Percentiles rank a stretch among this genome's conserved stretches.
Evolutionary conservation across 1,140 invertebrate species (phyloP).

Genomic region (Asobara japonica): DNA sequence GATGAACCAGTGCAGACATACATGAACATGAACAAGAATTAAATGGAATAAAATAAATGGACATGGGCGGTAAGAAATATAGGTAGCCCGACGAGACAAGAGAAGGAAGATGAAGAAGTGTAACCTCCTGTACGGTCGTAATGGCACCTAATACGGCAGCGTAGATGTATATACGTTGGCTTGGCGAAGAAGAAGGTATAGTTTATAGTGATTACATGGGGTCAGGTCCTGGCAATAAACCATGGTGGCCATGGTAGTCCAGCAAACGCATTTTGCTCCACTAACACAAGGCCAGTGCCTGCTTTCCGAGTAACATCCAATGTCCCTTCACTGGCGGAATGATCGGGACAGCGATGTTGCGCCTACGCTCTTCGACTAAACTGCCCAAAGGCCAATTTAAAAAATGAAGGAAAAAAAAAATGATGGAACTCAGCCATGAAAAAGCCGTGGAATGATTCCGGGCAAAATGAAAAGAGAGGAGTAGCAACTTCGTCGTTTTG

Average conservation of each 20-base stretch:
- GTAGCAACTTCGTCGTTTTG: no score
- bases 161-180: conserved; percentile 43
- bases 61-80: background rate
- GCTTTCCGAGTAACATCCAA: conserved; percentile 20
- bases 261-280: conserved; percentile 5
- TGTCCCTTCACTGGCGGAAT: conserved; percentile 14
- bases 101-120: conserved; percentile 37
- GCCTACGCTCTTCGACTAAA: conserved; percentile 59
- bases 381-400: conserved; percentile 58
- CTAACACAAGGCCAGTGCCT: conserved; percentile 33
- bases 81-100: conserved; percentile 27
- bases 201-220: conserved; percentile 68
- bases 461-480: no score
- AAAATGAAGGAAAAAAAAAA: conserved; percentile 60
- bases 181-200: conserved; percentile 58
- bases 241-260: conserved; percentile 58
- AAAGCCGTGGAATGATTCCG: background rate
- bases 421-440: conserved; percentile 33
- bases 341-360: conserved; percentile 41
- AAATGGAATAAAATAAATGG: background rate
- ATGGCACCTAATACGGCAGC: conserved; percentile 62
- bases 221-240: conserved; percentile 65
- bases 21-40: no score
- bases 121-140: conserved; percentile 51
- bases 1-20: background rate